Evolutionary conservation across 2,113 vertebrate species (phyloP).

Genomic region (Microtus ochrogaster): DNA sequence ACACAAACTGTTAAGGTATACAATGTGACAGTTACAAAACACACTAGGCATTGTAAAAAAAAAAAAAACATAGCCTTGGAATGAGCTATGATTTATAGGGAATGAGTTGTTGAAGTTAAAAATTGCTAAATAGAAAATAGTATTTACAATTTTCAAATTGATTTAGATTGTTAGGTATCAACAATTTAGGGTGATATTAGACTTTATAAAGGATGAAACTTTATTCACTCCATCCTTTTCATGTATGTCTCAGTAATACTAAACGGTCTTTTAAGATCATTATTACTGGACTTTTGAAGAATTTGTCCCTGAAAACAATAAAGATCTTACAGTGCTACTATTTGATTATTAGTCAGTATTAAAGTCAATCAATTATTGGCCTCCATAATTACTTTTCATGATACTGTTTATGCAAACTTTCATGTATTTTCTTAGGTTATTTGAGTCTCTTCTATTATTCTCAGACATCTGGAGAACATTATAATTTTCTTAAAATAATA

Average conservation of each 20-base stretch:
- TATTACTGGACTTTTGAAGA: neutral
- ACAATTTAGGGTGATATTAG: neutral
- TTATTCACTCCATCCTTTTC: neutral
- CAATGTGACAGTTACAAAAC: neutral
- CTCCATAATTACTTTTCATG: neutral
- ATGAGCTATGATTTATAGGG: neutral
- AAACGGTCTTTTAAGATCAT: neutral
- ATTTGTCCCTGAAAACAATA: neutral
- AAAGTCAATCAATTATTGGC: neutral
- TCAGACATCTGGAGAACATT: neutral
- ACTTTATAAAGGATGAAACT: neutral
- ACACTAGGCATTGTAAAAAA: neutral
- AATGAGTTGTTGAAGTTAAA: neutral
- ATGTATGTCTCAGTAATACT: neutral
- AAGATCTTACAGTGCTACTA: neutral
- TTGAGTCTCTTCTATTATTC: neutral
- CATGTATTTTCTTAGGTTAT: neutral
- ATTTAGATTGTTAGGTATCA: neutral
- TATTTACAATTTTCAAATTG: neutral
- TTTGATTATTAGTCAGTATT: slow-evolving; percentile 3
- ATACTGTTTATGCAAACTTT: neutral
- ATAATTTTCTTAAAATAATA: neutral
- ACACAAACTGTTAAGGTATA: neutral
- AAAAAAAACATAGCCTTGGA: neutral
- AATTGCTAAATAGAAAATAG: neutral